Evolutionary conservation across 2,113 vertebrate species (phyloP), one percentile per base, ranked within the genome.

Genomic region (Pelecanoides urinatrix): DNA sequence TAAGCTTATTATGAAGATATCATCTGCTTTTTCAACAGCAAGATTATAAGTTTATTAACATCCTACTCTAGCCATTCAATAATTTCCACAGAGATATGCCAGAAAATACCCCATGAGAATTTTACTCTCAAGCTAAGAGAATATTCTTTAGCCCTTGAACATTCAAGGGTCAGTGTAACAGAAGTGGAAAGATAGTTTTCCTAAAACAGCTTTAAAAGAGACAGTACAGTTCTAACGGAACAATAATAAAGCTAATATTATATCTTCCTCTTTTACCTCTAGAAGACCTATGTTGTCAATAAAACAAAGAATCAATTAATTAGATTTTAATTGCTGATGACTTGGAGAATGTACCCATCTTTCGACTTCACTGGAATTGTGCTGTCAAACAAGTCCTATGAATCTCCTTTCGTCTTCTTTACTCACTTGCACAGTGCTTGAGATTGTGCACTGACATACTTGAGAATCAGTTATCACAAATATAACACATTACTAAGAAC

Each of bases 111-210:
- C 29, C n/a, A 90, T 23, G 27, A 40, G 52, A 94, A 87, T 95
- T 97, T 95, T 86, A 56, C 19, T 88, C n/a, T 95, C 42, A 81
- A 87, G 52, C 18, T 62, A 88, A 85, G 22, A 90, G 49, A 90
- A 90, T 79, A 88, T 66, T 92, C 74, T 95, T 95, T 94, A 93
- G 15, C 22, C 63, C 12, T 79, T 91, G 59, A 86, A 63, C 13
- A 87, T 55, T 71, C 65, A 96, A 95, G 82, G 36, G 79, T 94
- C 66, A 92, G 11, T 67, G 29, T 34, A 82, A 68, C 59, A 59
- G 49, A 56, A 38, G 2, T 55, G 21, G 93, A 91, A 86, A 83
- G 4, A 38, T 29, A 32, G 65, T 80, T 74, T 84, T 86, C 47
- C 38, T 70, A 36, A 17, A 87, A 59, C 27, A 83, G 9, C 32